phyloP scores from a whole-genome alignment of 2,888 invertebrate species.

The Epistrophe grossulariae region DNA sequence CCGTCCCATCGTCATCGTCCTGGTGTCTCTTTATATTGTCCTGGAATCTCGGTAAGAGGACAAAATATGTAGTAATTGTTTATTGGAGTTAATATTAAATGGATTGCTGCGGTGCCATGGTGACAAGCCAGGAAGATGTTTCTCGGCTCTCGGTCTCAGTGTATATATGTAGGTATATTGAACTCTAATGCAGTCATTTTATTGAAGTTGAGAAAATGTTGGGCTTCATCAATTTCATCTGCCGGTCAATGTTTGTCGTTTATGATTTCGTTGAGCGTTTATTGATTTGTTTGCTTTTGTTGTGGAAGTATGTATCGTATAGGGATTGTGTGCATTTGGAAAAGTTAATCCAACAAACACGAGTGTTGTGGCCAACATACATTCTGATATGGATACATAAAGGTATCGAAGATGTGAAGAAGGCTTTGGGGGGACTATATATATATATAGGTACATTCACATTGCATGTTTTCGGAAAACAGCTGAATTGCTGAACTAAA shows the following conservation, averaged over 20 bases:
- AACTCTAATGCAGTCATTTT: constrained; percentile 35
- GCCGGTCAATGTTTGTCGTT: constrained; percentile 52
- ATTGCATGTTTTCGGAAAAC: constrained; percentile 9
- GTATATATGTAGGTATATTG: constrained; percentile 29
- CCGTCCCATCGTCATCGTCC: constrained; percentile 8
- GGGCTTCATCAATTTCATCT: constrained; percentile 34
- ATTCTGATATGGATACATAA: neutral
- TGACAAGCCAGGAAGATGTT: constrained; percentile 47
- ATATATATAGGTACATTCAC: neutral
- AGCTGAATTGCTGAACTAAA: constrained; percentile 1
- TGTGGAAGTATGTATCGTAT: constrained; percentile 43
- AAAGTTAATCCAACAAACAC: constrained; percentile 39
- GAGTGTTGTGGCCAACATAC: neutral
- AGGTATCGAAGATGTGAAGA: neutral
- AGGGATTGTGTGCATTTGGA: constrained; percentile 43
- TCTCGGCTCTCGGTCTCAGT: neutral
- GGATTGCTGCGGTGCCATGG: constrained; percentile 53
- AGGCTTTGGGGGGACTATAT: neutral
- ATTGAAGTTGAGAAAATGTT: constrained; percentile 7
- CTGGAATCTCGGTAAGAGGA: constrained; percentile 42
- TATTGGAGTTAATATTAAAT: constrained; percentile 73
- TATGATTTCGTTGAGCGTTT: constrained; percentile 61
- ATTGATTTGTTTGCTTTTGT: constrained; percentile 56
- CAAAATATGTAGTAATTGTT: constrained; percentile 72
- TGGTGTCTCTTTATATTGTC: constrained; percentile 31